A percentile compares a stretch with the other conserved stretches of the same genome.
phyloP scores from a whole-genome alignment of 2,113 vertebrate genomes.

The Perognathus longimembris region DNA sequence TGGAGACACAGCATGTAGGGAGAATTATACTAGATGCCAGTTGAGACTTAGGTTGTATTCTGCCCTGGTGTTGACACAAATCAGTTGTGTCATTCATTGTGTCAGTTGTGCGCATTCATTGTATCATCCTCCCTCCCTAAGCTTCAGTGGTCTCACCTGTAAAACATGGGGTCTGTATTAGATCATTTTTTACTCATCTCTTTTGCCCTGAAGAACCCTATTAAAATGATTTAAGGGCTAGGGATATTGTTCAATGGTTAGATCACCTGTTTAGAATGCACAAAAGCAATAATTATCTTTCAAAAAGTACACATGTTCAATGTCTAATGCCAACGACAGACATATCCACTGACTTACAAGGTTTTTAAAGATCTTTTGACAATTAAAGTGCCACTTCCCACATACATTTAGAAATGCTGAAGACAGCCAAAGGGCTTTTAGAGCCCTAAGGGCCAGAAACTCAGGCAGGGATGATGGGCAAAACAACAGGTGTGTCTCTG shows the following conservation, averaged over 20 bases:
- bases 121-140: not conserved
- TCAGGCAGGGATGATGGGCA: not conserved
- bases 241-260: not conserved
- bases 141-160: not conserved
- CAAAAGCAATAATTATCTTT: not conserved
- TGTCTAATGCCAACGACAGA: not conserved
- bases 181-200: not conserved
- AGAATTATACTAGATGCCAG: not conserved
- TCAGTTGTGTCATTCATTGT: not conserved
- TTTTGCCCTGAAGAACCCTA: not conserved
- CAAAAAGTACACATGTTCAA: not conserved
- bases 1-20: not conserved
- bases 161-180: not conserved
- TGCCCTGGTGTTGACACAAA: not conserved
- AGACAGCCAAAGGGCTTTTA: not conserved
- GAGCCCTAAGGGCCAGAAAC: not conserved
- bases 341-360: not conserved
- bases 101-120: too few species aligned
- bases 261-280: not conserved
- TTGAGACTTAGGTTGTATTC: not conserved
- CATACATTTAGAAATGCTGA: not conserved
- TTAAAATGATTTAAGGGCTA: not conserved
- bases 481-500: not conserved
- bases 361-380: not conserved
- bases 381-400: not conserved